A percentile compares a stretch with the other conserved stretches of the same genome.
phyloP scores from a whole-genome alignment of 1,140 invertebrate species.

The Hylaeus volcanicus region DNA sequence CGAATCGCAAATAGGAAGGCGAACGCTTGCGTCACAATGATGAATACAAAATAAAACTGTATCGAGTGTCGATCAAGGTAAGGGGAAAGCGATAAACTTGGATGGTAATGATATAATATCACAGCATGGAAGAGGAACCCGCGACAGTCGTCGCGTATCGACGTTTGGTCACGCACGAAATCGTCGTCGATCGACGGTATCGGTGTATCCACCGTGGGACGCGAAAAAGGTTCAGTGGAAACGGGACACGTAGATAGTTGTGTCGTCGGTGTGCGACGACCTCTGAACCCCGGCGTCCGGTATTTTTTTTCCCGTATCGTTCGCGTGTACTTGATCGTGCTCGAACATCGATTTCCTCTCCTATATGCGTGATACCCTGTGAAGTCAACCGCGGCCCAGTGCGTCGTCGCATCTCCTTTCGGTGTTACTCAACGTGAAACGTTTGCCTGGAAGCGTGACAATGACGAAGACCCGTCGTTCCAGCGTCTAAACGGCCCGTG shows the following conservation, averaged over 20 bases:
- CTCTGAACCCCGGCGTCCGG: constrained; percentile 72
- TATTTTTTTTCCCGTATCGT: constrained; percentile 30
- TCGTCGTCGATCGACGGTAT: not conserved
- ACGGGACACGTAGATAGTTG: not conserved
- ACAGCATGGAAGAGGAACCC: not conserved
- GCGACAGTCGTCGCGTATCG: too few species aligned
- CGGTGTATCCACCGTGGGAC: not conserved
- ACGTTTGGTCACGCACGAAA: not conserved
- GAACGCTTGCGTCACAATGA: not conserved
- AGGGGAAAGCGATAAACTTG: not conserved
- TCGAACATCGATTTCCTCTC: constrained; percentile 34
- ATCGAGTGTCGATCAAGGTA: not conserved
- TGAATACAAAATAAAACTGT: not conserved
- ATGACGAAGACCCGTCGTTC: constrained; percentile 13
- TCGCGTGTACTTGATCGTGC: not conserved
- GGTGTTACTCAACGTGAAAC: not conserved
- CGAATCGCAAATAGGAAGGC: not conserved
- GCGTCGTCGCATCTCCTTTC: constrained; percentile 31
- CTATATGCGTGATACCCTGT: constrained; percentile 9
- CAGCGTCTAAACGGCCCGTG: not conserved
- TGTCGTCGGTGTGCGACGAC: constrained; percentile 54
- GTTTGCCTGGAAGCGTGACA: constrained; percentile 8
- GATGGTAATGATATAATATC: not conserved
- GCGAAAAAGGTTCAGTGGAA: constrained; percentile 6
- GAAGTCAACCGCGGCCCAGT: constrained; percentile 3